Evolutionary conservation across 2,797 vertebrate genomes (phyloP).

Genomic region (Lagocephalus sceleratus): DNA sequence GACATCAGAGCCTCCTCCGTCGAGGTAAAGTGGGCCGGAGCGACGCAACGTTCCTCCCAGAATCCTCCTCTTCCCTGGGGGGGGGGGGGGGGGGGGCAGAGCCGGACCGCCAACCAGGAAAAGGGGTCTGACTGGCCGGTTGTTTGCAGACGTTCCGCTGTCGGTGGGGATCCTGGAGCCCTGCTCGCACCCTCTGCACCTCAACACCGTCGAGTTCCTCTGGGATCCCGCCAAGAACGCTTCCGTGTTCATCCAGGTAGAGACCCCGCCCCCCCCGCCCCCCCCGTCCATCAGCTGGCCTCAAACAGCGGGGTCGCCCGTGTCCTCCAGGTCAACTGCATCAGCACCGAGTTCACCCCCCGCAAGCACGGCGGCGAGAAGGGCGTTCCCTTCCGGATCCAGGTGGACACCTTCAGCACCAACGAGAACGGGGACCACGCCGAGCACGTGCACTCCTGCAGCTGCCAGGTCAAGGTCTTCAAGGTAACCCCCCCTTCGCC

Average conservation of each 20-base stretch:
- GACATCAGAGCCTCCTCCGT: too few relatives aligned
- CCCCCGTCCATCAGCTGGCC: not conserved
- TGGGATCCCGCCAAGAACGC: conserved; percentile 91
- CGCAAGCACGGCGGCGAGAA: conserved; percentile 96
- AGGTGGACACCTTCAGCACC: conserved; percentile 90
- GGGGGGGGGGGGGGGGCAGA: too few relatives aligned
- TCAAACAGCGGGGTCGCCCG: too few relatives aligned
- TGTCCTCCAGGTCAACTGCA: conserved; percentile 97
- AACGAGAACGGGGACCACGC: conserved; percentile 86
- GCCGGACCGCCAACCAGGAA: not conserved
- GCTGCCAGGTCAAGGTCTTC: conserved; percentile 98
- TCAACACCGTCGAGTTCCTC: conserved; percentile 93
- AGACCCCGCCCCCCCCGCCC: not conserved
- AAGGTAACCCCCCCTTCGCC: conserved; percentile 75
- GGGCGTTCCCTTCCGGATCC: conserved; percentile 92
- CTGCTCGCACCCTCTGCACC: conserved; percentile 83
- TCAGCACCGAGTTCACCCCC: conserved; percentile 96
- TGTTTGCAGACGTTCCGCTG: conserved; percentile 86
- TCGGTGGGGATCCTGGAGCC: conserved; percentile 91
- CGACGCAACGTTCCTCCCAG: too few relatives aligned
- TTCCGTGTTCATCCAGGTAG: conserved; percentile 93
- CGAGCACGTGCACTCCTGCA: conserved; percentile 89
- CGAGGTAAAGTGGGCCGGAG: too few relatives aligned
- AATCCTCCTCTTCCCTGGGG: too few relatives aligned
- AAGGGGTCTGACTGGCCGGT: not conserved